phyloP scores from a whole-genome alignment of 1,140 invertebrate genomes.

The Listronotus oregonensis region DNA sequence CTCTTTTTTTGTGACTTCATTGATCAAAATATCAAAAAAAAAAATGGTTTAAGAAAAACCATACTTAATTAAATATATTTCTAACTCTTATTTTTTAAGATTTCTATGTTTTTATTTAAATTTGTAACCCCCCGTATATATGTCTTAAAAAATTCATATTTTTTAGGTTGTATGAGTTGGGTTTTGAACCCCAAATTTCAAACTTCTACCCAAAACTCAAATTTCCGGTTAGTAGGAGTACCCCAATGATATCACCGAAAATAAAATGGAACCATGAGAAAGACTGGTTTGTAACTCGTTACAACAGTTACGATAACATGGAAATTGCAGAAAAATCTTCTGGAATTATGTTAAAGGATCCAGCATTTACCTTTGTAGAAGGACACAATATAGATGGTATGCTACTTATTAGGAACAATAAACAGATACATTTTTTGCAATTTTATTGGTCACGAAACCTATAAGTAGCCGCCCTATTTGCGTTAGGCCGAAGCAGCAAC shows the following conservation, averaged over 20 bases:
- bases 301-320: slow-evolving; percentile 23
- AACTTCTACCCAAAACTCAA: slow-evolving; percentile 61
- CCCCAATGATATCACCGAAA: slow-evolving; percentile 65
- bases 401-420: neutral
- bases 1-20: no score
- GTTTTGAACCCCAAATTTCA: slow-evolving; percentile 60
- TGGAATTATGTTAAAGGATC: slow-evolving; percentile 63
- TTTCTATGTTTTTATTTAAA: no score
- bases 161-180: slow-evolving; percentile 65
- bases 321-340: slow-evolving; percentile 63
- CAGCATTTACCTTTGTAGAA: slow-evolving; percentile 74
- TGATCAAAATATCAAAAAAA: no score
- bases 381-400: slow-evolving; percentile 86
- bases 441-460: no score
- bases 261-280: slow-evolving; percentile 69
- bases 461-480: no score
- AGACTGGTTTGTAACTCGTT: slow-evolving; percentile 52
- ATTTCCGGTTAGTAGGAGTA: slow-evolving; percentile 65
- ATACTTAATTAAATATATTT: no score
- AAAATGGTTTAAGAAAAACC: no score
- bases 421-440: no score
- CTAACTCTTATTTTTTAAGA: no score
- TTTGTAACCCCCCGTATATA: no score
- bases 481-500: no score
- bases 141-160: no score